Evolutionary conservation across 2,888 invertebrate species (phyloP).

Genomic region (Celastrina argiolus): DNA sequence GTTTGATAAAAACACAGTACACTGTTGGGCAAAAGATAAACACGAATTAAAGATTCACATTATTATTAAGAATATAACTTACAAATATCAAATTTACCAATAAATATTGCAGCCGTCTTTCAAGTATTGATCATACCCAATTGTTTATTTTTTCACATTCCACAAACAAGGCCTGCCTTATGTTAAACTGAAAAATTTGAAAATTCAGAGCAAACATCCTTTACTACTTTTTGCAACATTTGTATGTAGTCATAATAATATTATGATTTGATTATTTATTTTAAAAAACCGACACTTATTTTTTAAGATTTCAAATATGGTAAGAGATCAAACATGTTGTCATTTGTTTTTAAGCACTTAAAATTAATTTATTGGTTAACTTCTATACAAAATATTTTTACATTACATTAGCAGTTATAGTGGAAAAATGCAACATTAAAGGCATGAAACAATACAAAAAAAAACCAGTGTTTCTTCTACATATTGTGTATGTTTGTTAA

Average conservation of each 20-base stretch:
- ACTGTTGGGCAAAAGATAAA: not conserved
- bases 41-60: not conserved
- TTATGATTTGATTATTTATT: not conserved
- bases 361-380: constrained; percentile 26
- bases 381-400: constrained; percentile 26
- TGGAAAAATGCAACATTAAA: constrained; percentile 6
- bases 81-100: not conserved
- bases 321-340: constrained; percentile 15
- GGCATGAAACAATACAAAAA: not conserved
- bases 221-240: too few species aligned
- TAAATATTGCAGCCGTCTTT: not conserved
- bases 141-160: not conserved
- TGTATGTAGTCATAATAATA: too few species aligned
- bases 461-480: not conserved
- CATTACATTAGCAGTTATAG: not conserved
- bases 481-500: not conserved
- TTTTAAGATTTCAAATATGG: not conserved
- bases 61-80: not conserved
- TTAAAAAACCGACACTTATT: not conserved
- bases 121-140: not conserved
- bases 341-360: constrained; percentile 27
- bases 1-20: not conserved
- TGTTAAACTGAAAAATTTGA: not conserved
- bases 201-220: too few species aligned
- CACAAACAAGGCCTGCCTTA: not conserved